Percentiles rank a stretch among this genome's conserved stretches.
These are phyloP conservation scores for Lepilemur septentrionalis DNA, from an alignment of 2,797 vertebrate species.

Conservation along the genomic window DNA sequence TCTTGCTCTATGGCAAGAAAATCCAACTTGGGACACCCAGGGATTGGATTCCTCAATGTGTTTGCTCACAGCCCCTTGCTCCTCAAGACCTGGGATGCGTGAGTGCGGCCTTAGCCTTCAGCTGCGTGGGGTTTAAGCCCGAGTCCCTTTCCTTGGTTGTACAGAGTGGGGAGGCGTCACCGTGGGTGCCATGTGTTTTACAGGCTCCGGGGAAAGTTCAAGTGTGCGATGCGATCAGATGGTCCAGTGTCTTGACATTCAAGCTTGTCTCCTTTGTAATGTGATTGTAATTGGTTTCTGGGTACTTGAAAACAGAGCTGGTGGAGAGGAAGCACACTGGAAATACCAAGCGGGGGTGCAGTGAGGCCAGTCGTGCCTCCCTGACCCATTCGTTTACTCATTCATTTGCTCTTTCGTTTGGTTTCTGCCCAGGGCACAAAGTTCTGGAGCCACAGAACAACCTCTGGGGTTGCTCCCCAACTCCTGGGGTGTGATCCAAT, in stretches of 20 bases:
- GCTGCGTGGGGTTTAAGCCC: not conserved
- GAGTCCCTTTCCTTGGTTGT: not conserved
- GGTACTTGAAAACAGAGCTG: not conserved
- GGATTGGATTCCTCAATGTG: not conserved
- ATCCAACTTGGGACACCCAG: not conserved
- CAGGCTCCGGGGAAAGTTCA: not conserved
- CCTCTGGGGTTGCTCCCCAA: not conserved
- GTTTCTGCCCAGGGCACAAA: not conserved
- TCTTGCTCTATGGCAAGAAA: not conserved
- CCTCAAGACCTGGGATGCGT: not conserved
- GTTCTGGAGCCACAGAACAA: not conserved
- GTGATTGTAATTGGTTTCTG: conserved; percentile 55
- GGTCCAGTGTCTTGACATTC: conserved; percentile 46
- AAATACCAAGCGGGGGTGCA: not conserved
- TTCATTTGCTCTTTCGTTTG: not conserved
- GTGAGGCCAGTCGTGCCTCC: fast-evolving
- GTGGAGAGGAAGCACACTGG: not conserved
- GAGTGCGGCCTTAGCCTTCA: not conserved
- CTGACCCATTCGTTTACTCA: too few relatives aligned
- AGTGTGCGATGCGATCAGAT: not conserved
- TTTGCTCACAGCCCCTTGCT: not conserved
- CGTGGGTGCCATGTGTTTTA: not conserved
- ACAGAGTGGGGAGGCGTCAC: not conserved
- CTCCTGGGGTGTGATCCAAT: not conserved
- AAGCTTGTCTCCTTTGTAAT: conserved; percentile 27